Base-by-base conservation (phyloP, 1,140 invertebrate species). In the Globodera ellingtonae region DNA sequence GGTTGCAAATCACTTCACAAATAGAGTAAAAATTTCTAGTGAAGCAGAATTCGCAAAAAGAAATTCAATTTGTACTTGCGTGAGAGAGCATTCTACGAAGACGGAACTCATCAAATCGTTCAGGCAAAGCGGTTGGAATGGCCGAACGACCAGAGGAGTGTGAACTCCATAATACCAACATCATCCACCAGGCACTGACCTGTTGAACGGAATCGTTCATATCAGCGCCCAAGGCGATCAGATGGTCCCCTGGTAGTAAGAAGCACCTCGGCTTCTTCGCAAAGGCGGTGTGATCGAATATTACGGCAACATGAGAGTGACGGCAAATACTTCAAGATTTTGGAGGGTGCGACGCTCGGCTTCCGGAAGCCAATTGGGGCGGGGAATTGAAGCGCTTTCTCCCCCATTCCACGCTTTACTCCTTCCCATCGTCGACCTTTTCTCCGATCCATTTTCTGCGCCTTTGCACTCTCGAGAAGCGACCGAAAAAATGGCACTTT, bases 61-160 rank as follows among this genome's bases (percentile, higher is more conserved):
- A n/a, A 24, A 24, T 24, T 24, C 24, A 24, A 24, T 24, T 35
- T 35, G 35, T 35, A 35, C 35, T 35, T 35, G 35, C 0, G 35
- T 89, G 87, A 46, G 88, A 89, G 18, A 89, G 78, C 86, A 89
- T 89, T 72, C 88, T 15, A 87, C 87, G 72, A 74, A 88, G 21
- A 89, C 80, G 21, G 86, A 89, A 18, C 86, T 88, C 52, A 89
- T 88, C 15, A 88, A 81, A 73, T 89, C 87, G 76, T 89, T 89
- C 18, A 89, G 50, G 88, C 87, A 69, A 86, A 89, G 70, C 87
- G 72, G 65, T 89, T 86, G 35, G 86, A 86, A 80, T 89, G 82
- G 13, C 85, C 83, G 44, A 50, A 72, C 21, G 89, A 62, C 13
- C 79, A 78, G 35, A 89, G 79, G 35, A 89, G 73, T n/a, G 82